Conservation (phyloP, 2,113 vertebrate genomes). For the Gallinago jamesoni region DNA sequence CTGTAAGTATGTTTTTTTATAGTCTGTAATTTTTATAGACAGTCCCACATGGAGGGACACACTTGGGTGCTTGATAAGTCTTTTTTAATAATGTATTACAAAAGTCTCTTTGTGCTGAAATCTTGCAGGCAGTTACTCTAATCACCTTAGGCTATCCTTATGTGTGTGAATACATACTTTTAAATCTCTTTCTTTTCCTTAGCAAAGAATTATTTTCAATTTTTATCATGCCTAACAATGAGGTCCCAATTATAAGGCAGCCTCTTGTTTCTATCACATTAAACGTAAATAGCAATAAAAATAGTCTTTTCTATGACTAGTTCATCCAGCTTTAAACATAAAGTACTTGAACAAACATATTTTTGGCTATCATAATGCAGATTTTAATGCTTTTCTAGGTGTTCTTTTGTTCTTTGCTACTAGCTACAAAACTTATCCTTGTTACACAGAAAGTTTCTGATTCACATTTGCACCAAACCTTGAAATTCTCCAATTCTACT, state of each 20-base stretch:
- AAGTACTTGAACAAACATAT: background rate
- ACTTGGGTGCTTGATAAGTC: background rate
- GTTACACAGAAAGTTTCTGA: background rate
- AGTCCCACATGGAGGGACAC: background rate
- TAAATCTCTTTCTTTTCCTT: background rate
- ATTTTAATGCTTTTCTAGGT: background rate
- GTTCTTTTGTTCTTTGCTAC: background rate
- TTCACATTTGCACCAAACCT: background rate
- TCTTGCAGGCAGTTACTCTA: background rate
- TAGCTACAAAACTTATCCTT: background rate
- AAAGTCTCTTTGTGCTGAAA: background rate
- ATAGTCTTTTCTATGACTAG: background rate
- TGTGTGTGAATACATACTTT: background rate
- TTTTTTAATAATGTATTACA: background rate
- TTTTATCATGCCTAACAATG: background rate
- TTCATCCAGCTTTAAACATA: background rate
- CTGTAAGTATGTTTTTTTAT: background rate
- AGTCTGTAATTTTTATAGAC: background rate
- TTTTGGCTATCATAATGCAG: background rate
- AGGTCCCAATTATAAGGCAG: background rate
- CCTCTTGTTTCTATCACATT: background rate
- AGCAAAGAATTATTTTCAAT: background rate
- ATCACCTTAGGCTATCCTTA: background rate
- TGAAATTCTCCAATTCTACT: background rate
- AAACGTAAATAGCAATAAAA: background rate